Base-by-base conservation (phyloP, 2,888 invertebrate genomes). In the Sipha maydis region DNA sequence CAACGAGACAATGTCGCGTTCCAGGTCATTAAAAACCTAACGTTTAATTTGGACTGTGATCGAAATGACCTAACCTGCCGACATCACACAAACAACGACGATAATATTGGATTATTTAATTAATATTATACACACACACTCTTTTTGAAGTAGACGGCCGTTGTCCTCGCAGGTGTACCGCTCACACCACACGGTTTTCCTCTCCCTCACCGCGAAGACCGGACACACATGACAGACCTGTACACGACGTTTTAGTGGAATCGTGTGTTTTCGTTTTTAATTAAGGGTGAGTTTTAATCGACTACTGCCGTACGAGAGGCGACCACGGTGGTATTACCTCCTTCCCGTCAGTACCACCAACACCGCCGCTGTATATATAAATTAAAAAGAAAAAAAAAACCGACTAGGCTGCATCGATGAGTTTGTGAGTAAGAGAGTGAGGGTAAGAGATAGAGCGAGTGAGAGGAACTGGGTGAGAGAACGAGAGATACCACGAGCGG, bases 371-470 rank as follows among this genome's bases (percentile, higher is more conserved):
- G 69, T 11, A 25, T 69, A 56, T 41, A 85, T 77, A 77, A 84
- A 69, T 83, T 89, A 83, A 90, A 89, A 89, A 88, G 79, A 79
- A 34, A 89, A 89, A 89, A 89, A 69, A 77, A 89, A 89, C 89
- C 85, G 76, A 89, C 83, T 61, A 75, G 89, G 84, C 83, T 89
- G 89, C 80, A 84, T 83, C 85, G 54, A 77, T 76, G 79, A 80
- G 38, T 28, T 76, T 86, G 85, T 79, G 86, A 56, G 89, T 75
- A 85, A 25, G 83, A 78, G 67, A 71, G 89, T 83, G 78, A n/a
- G 69, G n/a, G 69, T 80, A 28, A 69, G 69, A 89, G 77, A 89
- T 38, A 83, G 79, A 89, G 83, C 84, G 89, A 89, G 85, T 79
- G 89, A 71, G 88, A 77, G 88, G 85, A 85, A 83, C 86, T 56